These are phyloP conservation scores for Nannospalax galili DNA, from an alignment of 2,113 vertebrate species.

Conservation along the genomic window DNA sequence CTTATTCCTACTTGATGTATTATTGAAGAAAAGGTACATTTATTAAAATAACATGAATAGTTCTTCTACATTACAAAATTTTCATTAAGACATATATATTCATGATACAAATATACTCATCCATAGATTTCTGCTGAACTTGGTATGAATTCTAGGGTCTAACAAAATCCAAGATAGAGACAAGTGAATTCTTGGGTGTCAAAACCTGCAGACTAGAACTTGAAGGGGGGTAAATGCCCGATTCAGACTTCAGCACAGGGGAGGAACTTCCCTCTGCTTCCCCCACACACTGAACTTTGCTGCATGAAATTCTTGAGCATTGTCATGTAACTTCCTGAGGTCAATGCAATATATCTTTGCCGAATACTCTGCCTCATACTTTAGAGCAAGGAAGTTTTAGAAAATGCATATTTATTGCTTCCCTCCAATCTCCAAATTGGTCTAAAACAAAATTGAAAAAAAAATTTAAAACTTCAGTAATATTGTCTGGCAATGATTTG, in stretches of 20 bases:
- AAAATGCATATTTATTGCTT: slow-evolving; percentile 62
- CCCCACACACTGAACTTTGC: not conserved
- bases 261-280: not conserved
- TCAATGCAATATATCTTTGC: not conserved
- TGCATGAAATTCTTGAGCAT: not conserved
- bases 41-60: not conserved
- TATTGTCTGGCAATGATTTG: slow-evolving; percentile 55
- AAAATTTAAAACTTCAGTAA: slow-evolving; percentile 65
- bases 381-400: slow-evolving; percentile 53
- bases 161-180: not conserved
- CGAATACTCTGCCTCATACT: slow-evolving; percentile 2
- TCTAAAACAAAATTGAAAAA: slow-evolving; percentile 61
- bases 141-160: not conserved
- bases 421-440: slow-evolving; percentile 40
- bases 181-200: not conserved
- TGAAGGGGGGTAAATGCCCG: not conserved
- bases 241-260: not conserved
- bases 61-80: not conserved
- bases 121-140: not conserved
- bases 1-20: not conserved
- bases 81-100: not conserved
- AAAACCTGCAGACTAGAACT: not conserved
- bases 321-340: slow-evolving; percentile 42
- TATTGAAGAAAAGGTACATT: not conserved
- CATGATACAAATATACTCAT: not conserved